These are phyloP conservation scores for Hydroisotoma schaefferi DNA, from an alignment of 2,888 invertebrate genomes.

Conservation along the genomic window DNA sequence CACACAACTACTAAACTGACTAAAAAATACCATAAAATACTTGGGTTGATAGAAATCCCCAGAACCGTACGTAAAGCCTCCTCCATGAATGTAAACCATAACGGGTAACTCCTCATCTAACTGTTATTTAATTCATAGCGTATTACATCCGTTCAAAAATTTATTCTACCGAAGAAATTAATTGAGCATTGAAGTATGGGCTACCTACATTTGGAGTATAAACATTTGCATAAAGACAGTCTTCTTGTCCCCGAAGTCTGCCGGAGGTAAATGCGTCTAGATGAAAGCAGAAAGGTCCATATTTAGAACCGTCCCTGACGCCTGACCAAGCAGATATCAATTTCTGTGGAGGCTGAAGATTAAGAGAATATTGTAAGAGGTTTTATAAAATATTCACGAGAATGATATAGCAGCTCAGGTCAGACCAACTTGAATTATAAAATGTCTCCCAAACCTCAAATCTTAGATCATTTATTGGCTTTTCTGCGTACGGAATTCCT, in stretches of 20 bases:
- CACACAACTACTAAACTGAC: too few species aligned
- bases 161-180: background rate
- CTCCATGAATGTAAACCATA: slow-evolving; percentile 34
- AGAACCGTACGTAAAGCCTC: slow-evolving; percentile 33
- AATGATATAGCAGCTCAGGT: too few species aligned
- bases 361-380: background rate
- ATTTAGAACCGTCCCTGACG: slow-evolving; percentile 17
- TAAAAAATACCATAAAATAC: slow-evolving; percentile 41
- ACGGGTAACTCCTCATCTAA: background rate
- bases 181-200: background rate
- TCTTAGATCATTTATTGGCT: background rate
- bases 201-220: slow-evolving; percentile 33
- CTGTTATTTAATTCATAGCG: background rate
- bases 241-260: slow-evolving; percentile 30
- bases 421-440: too few species aligned
- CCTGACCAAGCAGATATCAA: slow-evolving; percentile 21
- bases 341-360: slow-evolving; percentile 5
- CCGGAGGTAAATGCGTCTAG: slow-evolving; percentile 28
- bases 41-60: slow-evolving; percentile 22
- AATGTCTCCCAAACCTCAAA: too few species aligned
- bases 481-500: slow-evolving; percentile 3
- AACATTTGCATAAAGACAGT: slow-evolving; percentile 37
- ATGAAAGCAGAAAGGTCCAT: slow-evolving; percentile 28
- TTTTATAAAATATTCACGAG: too few species aligned
- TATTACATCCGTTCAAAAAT: background rate